A percentile compares a stretch with the other conserved stretches of the same genome.
These are phyloP conservation scores for Schizopygopsis pylzovi DNA, from an alignment of 2,797 vertebrate genomes.

Conservation along the genomic window DNA sequence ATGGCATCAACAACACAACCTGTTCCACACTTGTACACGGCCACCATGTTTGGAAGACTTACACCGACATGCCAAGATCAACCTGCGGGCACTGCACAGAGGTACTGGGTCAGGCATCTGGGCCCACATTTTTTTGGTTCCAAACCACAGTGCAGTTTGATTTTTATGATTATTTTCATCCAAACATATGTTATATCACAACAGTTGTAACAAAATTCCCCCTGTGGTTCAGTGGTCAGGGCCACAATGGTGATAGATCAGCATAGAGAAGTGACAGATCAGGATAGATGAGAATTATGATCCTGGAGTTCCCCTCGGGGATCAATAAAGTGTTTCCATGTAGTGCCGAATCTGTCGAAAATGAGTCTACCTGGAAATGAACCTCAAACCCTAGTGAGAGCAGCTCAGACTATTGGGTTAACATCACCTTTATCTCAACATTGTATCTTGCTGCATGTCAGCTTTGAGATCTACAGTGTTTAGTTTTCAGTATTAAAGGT, in stretches of 20 bases:
- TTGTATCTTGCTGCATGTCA: background rate
- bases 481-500: background rate
- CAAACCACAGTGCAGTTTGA: background rate
- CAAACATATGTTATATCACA: slow-evolving; percentile 2
- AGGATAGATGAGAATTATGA: slow-evolving; percentile 30
- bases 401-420: background rate
- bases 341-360: slow-evolving; percentile 24
- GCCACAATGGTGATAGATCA: slow-evolving; percentile 19
- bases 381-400: background rate
- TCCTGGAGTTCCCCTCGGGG: slow-evolving; percentile 3
- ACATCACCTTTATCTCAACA: background rate
- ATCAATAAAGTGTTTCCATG: slow-evolving; percentile 20
- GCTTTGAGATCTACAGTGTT: background rate
- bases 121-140: background rate
- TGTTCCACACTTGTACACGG: slow-evolving; percentile 90
- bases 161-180: background rate
- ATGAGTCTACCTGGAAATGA: background rate
- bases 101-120: slow-evolving; percentile 73
- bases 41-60: slow-evolving; percentile 93
- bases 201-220: slow-evolving; percentile 9
- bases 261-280: slow-evolving; percentile 8
- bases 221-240: slow-evolving; percentile 22
- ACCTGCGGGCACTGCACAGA: slow-evolving; percentile 87
- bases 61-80: slow-evolving; percentile 90
- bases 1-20: slow-evolving; percentile 94